Evolutionary conservation across 2,113 vertebrate species (phyloP).

Genomic region (Calcarius ornatus): DNA sequence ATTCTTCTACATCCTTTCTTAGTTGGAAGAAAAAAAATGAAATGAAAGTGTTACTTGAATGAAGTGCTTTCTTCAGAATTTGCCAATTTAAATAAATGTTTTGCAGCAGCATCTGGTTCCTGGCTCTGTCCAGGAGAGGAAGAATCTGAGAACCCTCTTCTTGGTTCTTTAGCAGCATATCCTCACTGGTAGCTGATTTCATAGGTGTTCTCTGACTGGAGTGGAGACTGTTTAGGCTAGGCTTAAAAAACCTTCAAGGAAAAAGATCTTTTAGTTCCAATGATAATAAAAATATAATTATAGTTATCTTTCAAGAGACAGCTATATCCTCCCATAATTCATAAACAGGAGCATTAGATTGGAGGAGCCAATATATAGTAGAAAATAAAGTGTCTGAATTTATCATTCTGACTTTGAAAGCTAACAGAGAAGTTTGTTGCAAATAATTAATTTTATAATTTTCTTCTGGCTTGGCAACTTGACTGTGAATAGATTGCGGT

Average conservation of each 20-base stretch:
- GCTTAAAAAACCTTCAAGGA: background rate
- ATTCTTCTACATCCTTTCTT: background rate
- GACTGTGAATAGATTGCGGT: background rate
- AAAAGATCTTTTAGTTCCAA: background rate
- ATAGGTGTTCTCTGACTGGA: background rate
- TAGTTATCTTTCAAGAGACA: background rate
- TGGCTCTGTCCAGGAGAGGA: background rate
- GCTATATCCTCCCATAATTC: background rate
- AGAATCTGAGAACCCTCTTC: background rate
- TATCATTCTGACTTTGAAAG: conserved; percentile 12
- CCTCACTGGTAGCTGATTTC: background rate
- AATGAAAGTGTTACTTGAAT: background rate
- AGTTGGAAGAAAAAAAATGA: background rate
- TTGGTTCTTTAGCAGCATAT: background rate
- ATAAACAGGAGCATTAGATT: background rate
- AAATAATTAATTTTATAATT: conserved; percentile 34
- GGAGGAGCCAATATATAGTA: background rate
- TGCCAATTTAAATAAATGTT: background rate
- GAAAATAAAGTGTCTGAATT: conserved; percentile 23
- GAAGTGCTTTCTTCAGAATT: background rate
- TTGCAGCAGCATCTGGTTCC: background rate
- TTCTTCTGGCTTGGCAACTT: conserved; percentile 1
- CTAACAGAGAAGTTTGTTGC: background rate
- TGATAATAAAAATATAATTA: background rate
- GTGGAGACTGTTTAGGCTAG: background rate